Evolutionary conservation across 2,113 vertebrate genomes (phyloP), one percentile per base, ranked within the genome.

Genomic region (Uropsilus gracilis): DNA sequence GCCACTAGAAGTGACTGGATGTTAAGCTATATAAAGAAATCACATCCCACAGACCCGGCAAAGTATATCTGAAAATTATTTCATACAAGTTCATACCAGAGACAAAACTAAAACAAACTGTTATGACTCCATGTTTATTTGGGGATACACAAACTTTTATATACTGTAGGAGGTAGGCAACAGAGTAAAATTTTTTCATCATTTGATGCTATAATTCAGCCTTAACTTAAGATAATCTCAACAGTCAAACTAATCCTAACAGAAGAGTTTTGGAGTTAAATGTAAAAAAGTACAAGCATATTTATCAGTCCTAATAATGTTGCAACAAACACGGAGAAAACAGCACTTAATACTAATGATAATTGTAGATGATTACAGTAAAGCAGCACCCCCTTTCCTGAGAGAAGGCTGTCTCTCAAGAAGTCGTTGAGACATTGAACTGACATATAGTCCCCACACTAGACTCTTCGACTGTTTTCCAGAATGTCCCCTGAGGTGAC

Each of bases 1-100:
- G 63, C 28, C 10, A 22, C n/a, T 63, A 89, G 77, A 32, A 76
- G 5, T 26, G 32, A 90, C 39, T 61, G 37, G 37, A 59, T 88
- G 26, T 53, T 86, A 57, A 63, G 89, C 76, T 80, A 42, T 55
- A 32, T 5, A 39, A 72, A 90, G 73, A 88, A 94, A 85, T 94
- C 42, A 63, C 42, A 32, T 82, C 88, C 39, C 32, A 57, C 55
- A 86, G 66, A 37, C 9, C 11, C 59, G 92, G 48, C 42, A 63
- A 73, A 94, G 61, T n/a, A 22, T 63, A 9, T n/a, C 64, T 76
- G 32, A 81, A 92, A 92, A 85, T 17, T 8, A 26, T 69, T 92
- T 17, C 68, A 39, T 75, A 32, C n/a, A 95, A 64, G 30, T 59
- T 95, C 26, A 66, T 12, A 16, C 59, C 68, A 34, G 55, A 94